Evolutionary conservation across 2,888 invertebrate genomes (phyloP).

Genomic region (Tinea pellionella): DNA sequence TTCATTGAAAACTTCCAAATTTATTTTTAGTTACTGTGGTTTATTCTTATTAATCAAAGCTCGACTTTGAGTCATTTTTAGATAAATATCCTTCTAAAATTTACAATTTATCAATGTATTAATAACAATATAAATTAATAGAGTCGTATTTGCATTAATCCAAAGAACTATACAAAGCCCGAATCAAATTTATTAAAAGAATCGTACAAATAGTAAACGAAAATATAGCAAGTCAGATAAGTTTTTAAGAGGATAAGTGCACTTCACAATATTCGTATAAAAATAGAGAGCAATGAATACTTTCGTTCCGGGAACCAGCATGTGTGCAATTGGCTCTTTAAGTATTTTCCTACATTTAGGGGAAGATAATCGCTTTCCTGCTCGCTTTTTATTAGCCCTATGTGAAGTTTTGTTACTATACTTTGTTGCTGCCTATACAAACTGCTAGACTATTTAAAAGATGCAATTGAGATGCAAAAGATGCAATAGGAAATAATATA

Average conservation of each 20-base stretch:
- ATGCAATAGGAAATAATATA: too few relatives aligned
- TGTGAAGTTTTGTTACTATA: background rate
- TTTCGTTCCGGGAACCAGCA: constrained; percentile 35
- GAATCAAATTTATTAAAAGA: too few relatives aligned
- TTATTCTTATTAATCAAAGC: background rate
- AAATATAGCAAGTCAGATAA: constrained; percentile 4
- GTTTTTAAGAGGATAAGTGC: background rate
- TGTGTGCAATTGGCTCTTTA: constrained; percentile 49
- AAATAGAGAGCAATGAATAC: background rate
- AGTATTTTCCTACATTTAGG: constrained; percentile 29
- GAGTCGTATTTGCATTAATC: too few relatives aligned
- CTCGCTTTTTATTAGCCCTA: background rate
- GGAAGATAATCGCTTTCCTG: constrained; percentile 17
- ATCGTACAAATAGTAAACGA: background rate
- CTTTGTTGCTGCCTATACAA: too few relatives aligned
- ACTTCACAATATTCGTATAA: background rate
- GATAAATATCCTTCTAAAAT: too few relatives aligned
- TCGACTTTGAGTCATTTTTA: too few relatives aligned
- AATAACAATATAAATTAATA: too few relatives aligned
- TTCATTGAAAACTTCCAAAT: background rate
- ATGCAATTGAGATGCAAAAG: too few relatives aligned
- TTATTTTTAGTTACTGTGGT: background rate
- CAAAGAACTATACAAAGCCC: too few relatives aligned
- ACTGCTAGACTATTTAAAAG: too few relatives aligned
- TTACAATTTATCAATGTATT: too few relatives aligned